Evolutionary conservation across 2,113 vertebrate species (phyloP), one percentile per base, ranked within the genome.

Genomic region (Syngnathoides biaculeatus): DNA sequence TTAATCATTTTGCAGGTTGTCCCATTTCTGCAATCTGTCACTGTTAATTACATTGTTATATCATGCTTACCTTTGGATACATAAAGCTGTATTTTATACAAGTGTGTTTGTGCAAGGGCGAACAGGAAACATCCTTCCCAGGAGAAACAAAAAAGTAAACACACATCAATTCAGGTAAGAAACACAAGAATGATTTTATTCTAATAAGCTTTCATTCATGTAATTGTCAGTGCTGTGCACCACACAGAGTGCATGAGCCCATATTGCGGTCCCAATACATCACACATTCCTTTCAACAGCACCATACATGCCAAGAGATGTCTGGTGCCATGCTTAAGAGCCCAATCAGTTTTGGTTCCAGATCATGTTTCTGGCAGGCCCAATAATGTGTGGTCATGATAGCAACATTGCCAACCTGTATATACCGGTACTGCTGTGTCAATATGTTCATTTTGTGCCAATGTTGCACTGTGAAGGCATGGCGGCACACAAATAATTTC

Each of bases 181-280:
- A 81, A 89, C 85, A 92, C 91, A 92, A 93, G 93, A 93, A 92
- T 83, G n/a, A 20, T 86, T 35, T 88, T 88, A n/a, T 78, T 86
- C 55, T 17, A 4, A 27, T 56, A 27, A 90, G 88, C 83, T 92
- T 92, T 90, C 91, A 93, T 93, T 91, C 90, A 87, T 86, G 87
- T 81, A 88, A 72, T 86, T 79, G 81, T 47, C 30, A 75, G 70
- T 59, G 82, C 73, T 86, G 80, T 79, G 57, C 42, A 70, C 72
- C 65, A 53, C 83, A 81, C 75, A 52, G 78, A 88, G 86, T 80
- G 89, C 84, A 88, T 82, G 88, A 89, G 89, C 88, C 80, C 88
- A 88, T 88, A 90, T 84, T 90, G 85, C 85, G 86, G 71, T 75
- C 71, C 78, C 82, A 87, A 93, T 95, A 92, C 91, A 92, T 93